A percentile compares a stretch with the other conserved stretches of the same genome.
Conservation (phyloP, 2,888 invertebrate species). For the Lithophane leautieri region DNA sequence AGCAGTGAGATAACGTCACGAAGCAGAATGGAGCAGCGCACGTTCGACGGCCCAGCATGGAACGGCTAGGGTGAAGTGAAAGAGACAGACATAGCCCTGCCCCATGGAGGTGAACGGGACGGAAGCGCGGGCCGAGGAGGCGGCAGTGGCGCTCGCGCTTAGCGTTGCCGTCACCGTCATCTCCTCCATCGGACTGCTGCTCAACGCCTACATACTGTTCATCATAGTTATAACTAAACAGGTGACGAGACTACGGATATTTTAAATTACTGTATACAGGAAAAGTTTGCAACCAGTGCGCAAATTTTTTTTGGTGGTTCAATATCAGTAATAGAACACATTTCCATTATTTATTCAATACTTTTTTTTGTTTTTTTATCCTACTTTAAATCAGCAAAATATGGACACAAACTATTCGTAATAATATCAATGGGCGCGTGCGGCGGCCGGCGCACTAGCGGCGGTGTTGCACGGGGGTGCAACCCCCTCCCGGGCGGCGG, state of each 20-base stretch:
- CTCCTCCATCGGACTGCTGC: slow-evolving; percentile 92
- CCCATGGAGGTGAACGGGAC: slow-evolving; percentile 87
- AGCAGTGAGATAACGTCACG: slow-evolving; percentile 84
- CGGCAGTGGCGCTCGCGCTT: slow-evolving; percentile 92
- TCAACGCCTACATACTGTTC: slow-evolving; percentile 94
- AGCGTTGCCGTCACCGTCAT: slow-evolving; percentile 93
- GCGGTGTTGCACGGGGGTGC: too few relatives aligned
- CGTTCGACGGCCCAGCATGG: slow-evolving; percentile 68
- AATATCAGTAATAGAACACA: too few relatives aligned
- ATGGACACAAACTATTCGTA: too few relatives aligned
- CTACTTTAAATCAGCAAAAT: too few relatives aligned
- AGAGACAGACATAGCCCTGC: slow-evolving; percentile 72
- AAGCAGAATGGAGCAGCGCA: slow-evolving; percentile 65
- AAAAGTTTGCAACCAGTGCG: too few relatives aligned
- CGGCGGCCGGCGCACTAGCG: too few relatives aligned
- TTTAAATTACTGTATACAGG: neutral
- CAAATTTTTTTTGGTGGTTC: too few relatives aligned
- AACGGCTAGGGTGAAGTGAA: slow-evolving; percentile 73
- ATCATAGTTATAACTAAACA: slow-evolving; percentile 93
- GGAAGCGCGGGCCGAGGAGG: slow-evolving; percentile 85
- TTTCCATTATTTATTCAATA: too few relatives aligned
- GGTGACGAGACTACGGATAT: slow-evolving; percentile 79
- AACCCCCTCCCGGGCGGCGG: too few relatives aligned
- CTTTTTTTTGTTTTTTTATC: too few relatives aligned
- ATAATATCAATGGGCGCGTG: too few relatives aligned